Base-by-base conservation (phyloP, 2,888 invertebrate species). In the Urechis unicinctus region DNA sequence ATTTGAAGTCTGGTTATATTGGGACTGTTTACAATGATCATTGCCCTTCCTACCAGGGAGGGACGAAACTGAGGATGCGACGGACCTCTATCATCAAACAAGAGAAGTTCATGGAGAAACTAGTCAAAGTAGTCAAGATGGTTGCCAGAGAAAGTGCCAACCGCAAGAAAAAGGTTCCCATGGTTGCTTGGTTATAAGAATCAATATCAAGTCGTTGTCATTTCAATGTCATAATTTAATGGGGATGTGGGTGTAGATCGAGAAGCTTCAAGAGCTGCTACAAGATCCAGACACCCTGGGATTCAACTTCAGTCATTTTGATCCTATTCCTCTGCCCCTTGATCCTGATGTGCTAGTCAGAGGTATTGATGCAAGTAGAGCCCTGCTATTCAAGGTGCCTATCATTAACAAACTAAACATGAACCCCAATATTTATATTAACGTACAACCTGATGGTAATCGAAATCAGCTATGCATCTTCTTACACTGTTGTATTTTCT, bases 91-190 rank as follows among this genome's bases (percentile, higher is more conserved):
- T 97, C 26, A 84, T 85, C 0, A 84, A 89, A 17, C 95, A 97
- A 69, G 90, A 93, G 71, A 84, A 85, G 49, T 95, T 97, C 78
- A 88, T 97, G 52, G 91, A 92, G 72, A 89, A 89, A 69, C 81
- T 98, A 21, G 92, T 95, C 1, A 85, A 85, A 66, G 81, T 96
- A 24, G 89, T 96, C 25, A 92, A 91, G 67, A 84, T 85, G 0
- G 92, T 97, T 9, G 86, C 91, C 0, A 82, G 91, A 50, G 96
- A 96, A 77, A 89, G 89, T 71, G 93, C 91, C 1, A 92, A 89
- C 78, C 83, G 96, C 3, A 88, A 88, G 74, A 89, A 89, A 74
- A 97, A 97, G 75, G 80, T 81, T 57, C 13, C 31, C n/a, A 21
- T 41, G n/a, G n/a, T n/a, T n/a, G n/a, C n/a, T n/a, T 9, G 50